Percentiles rank a stretch among this genome's conserved stretches.
Evolutionary conservation across 1,140 invertebrate genomes (phyloP).

Genomic region (Sitophilus oryzae): DNA sequence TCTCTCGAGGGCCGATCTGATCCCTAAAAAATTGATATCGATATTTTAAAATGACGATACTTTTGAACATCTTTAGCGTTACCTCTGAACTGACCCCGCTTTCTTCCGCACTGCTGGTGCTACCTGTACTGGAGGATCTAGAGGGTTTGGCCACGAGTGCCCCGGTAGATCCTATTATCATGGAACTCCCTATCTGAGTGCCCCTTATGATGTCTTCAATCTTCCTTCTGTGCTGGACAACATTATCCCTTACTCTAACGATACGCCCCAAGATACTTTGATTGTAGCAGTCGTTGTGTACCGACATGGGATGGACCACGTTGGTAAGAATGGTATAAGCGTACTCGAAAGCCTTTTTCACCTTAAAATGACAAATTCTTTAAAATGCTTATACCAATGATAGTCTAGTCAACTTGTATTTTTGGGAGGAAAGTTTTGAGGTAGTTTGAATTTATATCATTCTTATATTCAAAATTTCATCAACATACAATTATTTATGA

Average conservation of each 20-base stretch:
- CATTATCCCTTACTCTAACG: slow-evolving; percentile 87
- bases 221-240: slow-evolving; percentile 82
- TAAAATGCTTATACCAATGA: background rate
- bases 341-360: slow-evolving; percentile 93
- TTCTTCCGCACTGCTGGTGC: slow-evolving; percentile 39
- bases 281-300: slow-evolving; percentile 49
- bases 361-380: slow-evolving; percentile 54
- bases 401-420: background rate
- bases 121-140: slow-evolving; percentile 39
- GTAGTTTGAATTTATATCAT: no score
- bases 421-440: no score
- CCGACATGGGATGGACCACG: slow-evolving; percentile 65
- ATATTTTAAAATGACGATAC: background rate
- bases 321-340: slow-evolving; percentile 82
- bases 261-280: slow-evolving; percentile 80
- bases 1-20: slow-evolving; percentile 38
- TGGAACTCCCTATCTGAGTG: slow-evolving; percentile 10
- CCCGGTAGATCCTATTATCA: background rate
- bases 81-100: slow-evolving; percentile 41
- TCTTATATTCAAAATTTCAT: no score
- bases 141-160: slow-evolving; percentile 23
- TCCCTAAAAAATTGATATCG: slow-evolving; percentile 35
- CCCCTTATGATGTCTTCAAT: slow-evolving; percentile 29
- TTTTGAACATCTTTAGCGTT: slow-evolving; percentile 15
- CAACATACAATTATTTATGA: no score